A percentile compares a stretch with the other conserved stretches of the same genome.
phyloP scores from a whole-genome alignment of 2,113 vertebrate genomes.

The Patagioenas fasciata region DNA sequence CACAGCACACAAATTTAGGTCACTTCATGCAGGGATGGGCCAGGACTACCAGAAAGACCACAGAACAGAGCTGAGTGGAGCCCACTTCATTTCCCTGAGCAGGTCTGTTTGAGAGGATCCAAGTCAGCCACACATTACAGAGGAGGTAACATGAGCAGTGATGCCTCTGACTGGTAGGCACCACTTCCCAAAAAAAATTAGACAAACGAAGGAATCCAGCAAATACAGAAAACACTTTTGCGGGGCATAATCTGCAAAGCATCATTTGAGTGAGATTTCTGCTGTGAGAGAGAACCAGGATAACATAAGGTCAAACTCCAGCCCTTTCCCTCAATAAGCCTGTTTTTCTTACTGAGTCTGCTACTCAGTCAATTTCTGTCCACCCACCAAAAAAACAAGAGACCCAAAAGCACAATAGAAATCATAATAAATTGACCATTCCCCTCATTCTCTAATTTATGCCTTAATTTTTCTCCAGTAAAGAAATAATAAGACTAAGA shows the following conservation, averaged over 20 bases:
- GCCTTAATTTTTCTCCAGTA: constrained; percentile 5
- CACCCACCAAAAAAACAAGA: background rate
- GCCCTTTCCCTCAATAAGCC: background rate
- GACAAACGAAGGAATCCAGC: background rate
- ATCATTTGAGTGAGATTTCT: background rate
- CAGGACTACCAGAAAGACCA: background rate
- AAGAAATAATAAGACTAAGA: constrained; percentile 52
- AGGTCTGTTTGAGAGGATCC: background rate
- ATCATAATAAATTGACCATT: constrained; percentile 7
- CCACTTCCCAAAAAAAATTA: background rate
- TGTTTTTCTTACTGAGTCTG: background rate
- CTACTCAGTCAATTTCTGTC: background rate
- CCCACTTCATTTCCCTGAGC: fast-evolving
- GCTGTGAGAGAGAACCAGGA: background rate
- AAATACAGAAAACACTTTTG: background rate
- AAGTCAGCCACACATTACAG: fast-evolving
- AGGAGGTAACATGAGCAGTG: background rate
- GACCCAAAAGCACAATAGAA: background rate
- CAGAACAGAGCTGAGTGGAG: background rate
- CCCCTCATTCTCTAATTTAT: background rate
- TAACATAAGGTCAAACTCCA: background rate
- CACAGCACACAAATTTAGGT: fast-evolving
- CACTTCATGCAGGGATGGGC: fast-evolving
- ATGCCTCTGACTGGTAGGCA: background rate
- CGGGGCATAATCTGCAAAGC: background rate